Evolutionary conservation across 2,888 invertebrate species (phyloP), one percentile per base, ranked within the genome.

Genomic region (Dolichomitus sp.): DNA sequence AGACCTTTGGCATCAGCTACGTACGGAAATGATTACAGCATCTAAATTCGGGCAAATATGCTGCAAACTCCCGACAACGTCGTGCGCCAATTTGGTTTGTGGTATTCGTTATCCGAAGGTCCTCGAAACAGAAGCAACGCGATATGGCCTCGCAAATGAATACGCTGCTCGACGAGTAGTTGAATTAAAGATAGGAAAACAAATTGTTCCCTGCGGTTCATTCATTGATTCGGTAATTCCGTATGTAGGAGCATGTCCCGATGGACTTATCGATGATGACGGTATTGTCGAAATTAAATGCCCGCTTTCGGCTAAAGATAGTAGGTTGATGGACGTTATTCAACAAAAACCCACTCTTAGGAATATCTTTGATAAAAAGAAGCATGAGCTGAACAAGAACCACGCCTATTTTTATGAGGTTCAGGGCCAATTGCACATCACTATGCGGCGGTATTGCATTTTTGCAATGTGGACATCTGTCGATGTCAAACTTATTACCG

Each of bases 241-340:
- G 14, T 86, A 80, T 63, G 75, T 88, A 4, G 88, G 86, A n/a
- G 87, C 88, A 48, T 83, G 84, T 52, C 88, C 87, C 12, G 88
- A 89, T 66, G 86, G 87, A 33, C 68, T 89, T 5, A 80, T 87
- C 40, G 88, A 79, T 52, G 57, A 68, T 17, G 79, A 87, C 65
- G 81, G 83, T 7, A n/a, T n/a, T n/a, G n/a, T n/a, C n/a, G n/a
- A n/a, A n/a, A n/a, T n/a, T n/a, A n/a, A n/a, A n/a, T n/a, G n/a
- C n/a, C n/a, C n/a, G n/a, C n/a, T n/a, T n/a, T n/a, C n/a, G n/a
- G n/a, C n/a, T n/a, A n/a, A n/a, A 33, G 78, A 87, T 45, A 37
- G 79, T 4, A 84, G 84, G 17, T 30, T 83, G 17, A 40, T 83
- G n/a, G 65, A 72, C 7, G 84, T 84, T 19, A 65, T 86, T 11